A percentile compares a stretch with the other conserved stretches of the same genome.
phyloP scores from a whole-genome alignment of 2,113 vertebrate species.

The Pampusana beccarii region DNA sequence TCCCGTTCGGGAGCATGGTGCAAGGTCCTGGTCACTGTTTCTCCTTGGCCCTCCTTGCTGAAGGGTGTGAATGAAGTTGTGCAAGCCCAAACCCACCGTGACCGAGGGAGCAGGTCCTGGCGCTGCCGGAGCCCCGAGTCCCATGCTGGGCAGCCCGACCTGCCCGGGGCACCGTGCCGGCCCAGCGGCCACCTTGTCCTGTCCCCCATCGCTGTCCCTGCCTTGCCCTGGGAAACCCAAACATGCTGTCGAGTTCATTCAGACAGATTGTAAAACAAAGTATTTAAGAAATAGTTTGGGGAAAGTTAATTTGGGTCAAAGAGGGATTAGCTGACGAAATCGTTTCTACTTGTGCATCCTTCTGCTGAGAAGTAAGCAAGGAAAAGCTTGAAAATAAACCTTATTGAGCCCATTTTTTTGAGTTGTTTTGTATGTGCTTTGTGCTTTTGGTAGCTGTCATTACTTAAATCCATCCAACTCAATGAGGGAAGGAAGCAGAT shows the following conservation, averaged over 20 bases:
- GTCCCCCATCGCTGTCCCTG: no score
- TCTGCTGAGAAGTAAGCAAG: slow-evolving; percentile 26
- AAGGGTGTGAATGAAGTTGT: no score
- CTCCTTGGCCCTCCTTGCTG: no score
- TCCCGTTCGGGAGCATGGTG: no score
- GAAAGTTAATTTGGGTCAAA: slow-evolving; percentile 35
- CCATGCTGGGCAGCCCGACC: no score
- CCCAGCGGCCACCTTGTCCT: no score
- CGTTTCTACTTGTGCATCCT: not conserved
- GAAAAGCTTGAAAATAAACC: not conserved
- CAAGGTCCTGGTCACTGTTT: no score
- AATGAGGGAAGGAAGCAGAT: not conserved
- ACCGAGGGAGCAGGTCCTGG: no score
- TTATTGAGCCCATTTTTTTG: not conserved
- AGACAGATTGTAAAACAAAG: not conserved
- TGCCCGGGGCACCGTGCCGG: no score
- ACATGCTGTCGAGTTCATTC: not conserved
- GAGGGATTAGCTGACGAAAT: slow-evolving; percentile 25
- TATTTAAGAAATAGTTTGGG: not conserved
- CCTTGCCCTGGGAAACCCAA: not conserved
- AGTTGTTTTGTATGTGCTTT: not conserved
- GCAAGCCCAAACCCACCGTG: no score
- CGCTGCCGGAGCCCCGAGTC: no score
- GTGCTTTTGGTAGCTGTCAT: not conserved
- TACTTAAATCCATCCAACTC: not conserved